Percentiles rank a stretch among this genome's conserved stretches.
Evolutionary conservation across 2,113 vertebrate genomes (phyloP).

Genomic region (Tauraco erythrolophus): DNA sequence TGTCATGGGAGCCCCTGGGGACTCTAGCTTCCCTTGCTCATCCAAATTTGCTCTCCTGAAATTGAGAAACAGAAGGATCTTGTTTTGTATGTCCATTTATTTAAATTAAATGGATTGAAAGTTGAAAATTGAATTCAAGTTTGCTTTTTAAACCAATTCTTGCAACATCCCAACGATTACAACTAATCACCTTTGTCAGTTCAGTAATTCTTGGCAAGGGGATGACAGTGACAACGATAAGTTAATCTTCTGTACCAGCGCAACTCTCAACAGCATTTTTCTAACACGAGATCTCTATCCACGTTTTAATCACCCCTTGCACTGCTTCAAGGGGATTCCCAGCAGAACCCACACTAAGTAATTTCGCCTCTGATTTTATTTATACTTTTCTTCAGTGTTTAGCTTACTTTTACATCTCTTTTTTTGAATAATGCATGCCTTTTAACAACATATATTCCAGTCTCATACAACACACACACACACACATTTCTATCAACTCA

Average conservation of each 20-base stretch:
- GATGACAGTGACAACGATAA: background rate
- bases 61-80: background rate
- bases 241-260: background rate
- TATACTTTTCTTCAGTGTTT: background rate
- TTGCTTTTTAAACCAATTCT: background rate
- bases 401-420: background rate
- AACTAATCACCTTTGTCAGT: background rate
- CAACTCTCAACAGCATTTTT: background rate
- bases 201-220: background rate
- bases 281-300: background rate
- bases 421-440: background rate
- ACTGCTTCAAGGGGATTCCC: background rate
- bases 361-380: background rate
- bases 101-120: background rate
- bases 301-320: background rate
- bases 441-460: background rate
- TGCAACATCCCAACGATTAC: background rate
- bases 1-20: background rate
- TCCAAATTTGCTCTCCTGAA: background rate
- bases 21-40: background rate
- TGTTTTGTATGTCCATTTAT: background rate
- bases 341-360: background rate
- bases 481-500: background rate
- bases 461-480: background rate
- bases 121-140: background rate